Evolutionary conservation across 2,888 invertebrate species (phyloP).

Genomic region (Loripinus fragilis): DNA sequence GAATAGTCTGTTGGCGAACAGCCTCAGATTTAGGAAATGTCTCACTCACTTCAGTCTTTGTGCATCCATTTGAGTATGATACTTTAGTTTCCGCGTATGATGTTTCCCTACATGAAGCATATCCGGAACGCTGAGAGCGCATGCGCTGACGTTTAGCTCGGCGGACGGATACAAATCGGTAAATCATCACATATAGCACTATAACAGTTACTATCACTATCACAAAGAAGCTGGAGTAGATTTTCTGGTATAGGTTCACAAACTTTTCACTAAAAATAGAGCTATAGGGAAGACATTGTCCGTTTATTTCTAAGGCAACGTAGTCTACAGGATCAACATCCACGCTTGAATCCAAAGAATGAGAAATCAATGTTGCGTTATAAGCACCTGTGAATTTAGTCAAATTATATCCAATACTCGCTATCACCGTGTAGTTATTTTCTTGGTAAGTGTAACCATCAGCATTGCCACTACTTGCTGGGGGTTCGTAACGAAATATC

Average conservation of each 20-base stretch:
- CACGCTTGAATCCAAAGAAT: conserved; percentile 36
- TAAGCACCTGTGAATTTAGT: not conserved
- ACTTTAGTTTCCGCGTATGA: conserved; percentile 35
- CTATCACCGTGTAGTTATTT: not conserved
- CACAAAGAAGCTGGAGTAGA: conserved; percentile 77
- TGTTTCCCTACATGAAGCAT: conserved; percentile 46
- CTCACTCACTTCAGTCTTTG: conserved; percentile 32
- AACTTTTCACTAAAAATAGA: conserved; percentile 65
- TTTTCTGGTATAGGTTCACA: conserved; percentile 71
- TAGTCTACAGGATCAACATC: not conserved
- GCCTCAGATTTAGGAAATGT: conserved; percentile 37
- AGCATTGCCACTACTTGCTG: not conserved
- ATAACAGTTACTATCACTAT: conserved; percentile 77
- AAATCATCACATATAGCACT: conserved; percentile 78
- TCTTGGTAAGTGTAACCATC: not conserved
- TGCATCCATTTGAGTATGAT: conserved; percentile 43
- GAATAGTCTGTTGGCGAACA: conserved; percentile 62
- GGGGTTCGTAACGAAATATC: not conserved
- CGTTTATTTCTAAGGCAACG: not conserved
- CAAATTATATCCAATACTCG: not conserved
- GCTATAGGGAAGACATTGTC: conserved; percentile 53
- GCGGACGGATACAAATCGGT: conserved; percentile 66
- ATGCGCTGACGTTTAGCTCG: conserved; percentile 56
- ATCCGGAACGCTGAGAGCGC: conserved; percentile 46
- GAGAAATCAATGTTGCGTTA: conserved; percentile 46